Evolutionary conservation across 2,797 vertebrate species (phyloP).

Genomic region (Microcaecilia unicolor): DNA sequence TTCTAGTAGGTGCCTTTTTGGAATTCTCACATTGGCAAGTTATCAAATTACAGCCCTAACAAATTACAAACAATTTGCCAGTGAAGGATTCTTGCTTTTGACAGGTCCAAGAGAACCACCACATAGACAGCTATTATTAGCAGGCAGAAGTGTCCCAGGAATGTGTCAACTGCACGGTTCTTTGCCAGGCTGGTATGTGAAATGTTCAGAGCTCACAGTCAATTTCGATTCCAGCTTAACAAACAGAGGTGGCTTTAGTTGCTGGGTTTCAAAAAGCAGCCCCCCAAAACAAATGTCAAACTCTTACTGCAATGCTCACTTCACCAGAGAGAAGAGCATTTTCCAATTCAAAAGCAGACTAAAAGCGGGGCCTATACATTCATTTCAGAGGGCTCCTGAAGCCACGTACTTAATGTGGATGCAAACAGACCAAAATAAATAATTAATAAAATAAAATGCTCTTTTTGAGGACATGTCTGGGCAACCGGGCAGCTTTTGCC

Average conservation of each 20-base stretch:
- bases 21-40: no score
- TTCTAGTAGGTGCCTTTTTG: no score
- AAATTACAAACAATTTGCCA: constrained; percentile 16
- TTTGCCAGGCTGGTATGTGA: constrained; percentile 19
- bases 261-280: no score
- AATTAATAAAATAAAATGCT: no score
- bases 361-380: no score
- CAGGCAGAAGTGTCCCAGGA: constrained; percentile 6
- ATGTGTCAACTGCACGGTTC: constrained; percentile 21
- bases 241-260: constrained; percentile 24
- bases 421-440: no score
- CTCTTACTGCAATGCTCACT: constrained; percentile 24
- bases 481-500: no score
- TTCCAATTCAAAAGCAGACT: constrained; percentile 41
- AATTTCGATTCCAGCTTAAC: constrained; percentile 22
- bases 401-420: no score
- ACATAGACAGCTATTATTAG: constrained; percentile 22
- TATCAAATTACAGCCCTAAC: no score
- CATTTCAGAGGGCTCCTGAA: no score
- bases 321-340: constrained; percentile 33
- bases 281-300: constrained; percentile 4
- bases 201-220: constrained; percentile 9
- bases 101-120: constrained; percentile 10
- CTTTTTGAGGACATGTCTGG: no score
- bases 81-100: constrained; percentile 3